Base-by-base conservation (phyloP, 2,888 invertebrate genomes). In the Zygaena filipendulae region DNA sequence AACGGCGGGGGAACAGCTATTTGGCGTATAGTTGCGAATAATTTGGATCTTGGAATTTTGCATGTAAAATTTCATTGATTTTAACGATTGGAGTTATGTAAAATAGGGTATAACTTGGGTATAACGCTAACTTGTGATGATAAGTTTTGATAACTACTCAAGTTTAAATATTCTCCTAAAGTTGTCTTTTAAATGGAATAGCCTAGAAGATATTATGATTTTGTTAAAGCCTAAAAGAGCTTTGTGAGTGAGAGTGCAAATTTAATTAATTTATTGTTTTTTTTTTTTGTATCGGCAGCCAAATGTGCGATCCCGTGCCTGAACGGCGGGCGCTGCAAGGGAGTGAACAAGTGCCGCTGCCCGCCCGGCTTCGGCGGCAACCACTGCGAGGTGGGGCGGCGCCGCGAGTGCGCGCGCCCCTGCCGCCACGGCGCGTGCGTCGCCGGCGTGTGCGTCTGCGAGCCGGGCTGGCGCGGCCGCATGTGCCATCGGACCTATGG, bases 281-380 rank as follows among this genome's bases (percentile, higher is more conserved):
- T n/a, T n/a, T 11, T 3, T 11, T 11, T 11, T 11, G 13, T 18
- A 11, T 24, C 43, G 45, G 1, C 66, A 92, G 92, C 92, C 11
- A 91, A 92, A 77, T 94, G 93, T 64, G 87, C 92, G 40, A 90
- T 95, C 47, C 94, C 95, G 3, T 96, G 96, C 59, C 77, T 92
- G 45, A 95, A 95, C 61, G 93, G 93, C 8, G 95, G 96, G 0
- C 87, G 90, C 31, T 96, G 96, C 59, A 88, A 87, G 49, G 94
- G 94, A 18, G 90, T 90, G 34, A 95, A 96, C 70, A 87, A 90
- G 57, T 96, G 96, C 64, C 87, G 91, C 37, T 96, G 96, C 63
- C 90, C 90, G 3, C 82, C 84, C 22, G 95, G 93, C 4, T 88
- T 90, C 45, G 85, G 86, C 39, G 96, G 96, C 7, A 87, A 93